A percentile compares a stretch with the other conserved stretches of the same genome.
phyloP scores from a whole-genome alignment of 1,140 invertebrate species.

The Megalopta genalis region DNA sequence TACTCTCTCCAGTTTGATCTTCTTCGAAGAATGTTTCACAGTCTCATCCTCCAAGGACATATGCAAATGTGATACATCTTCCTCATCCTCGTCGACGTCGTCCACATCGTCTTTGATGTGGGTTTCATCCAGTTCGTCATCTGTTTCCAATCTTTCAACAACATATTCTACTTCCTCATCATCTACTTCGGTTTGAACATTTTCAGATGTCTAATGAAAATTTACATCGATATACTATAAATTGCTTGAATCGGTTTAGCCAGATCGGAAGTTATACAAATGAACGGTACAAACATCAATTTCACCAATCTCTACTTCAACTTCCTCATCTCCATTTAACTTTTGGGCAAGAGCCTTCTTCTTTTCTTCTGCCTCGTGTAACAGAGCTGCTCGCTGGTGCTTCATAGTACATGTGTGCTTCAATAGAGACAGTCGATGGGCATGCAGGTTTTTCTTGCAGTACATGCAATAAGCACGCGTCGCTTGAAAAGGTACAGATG shows the following conservation, averaged over 20 bases:
- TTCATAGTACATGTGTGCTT: constrained; percentile 83
- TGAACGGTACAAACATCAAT: constrained; percentile 29
- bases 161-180: constrained; percentile 68
- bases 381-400: constrained; percentile 80
- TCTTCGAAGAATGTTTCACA: constrained; percentile 46
- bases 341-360: constrained; percentile 38
- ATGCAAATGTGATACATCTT: constrained; percentile 53
- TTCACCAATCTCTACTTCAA: constrained; percentile 36
- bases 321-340: constrained; percentile 31
- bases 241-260: background rate
- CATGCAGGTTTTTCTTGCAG: constrained; percentile 83
- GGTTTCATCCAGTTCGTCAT: constrained; percentile 60
- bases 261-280: background rate
- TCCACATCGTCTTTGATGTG: constrained; percentile 56
- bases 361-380: constrained; percentile 64
- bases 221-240: background rate
- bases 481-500: constrained; percentile 78
- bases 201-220: constrained; percentile 26
- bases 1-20: constrained; percentile 57
- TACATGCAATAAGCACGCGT: constrained; percentile 82
- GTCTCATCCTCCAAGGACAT: constrained; percentile 62
- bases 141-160: constrained; percentile 70
- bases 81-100: constrained; percentile 67
- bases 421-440: constrained; percentile 81
- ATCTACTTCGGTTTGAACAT: constrained; percentile 24